Percentiles rank a stretch among this genome's conserved stretches.
These are phyloP conservation scores for Lutjanus campechanus DNA, from an alignment of 2,797 vertebrate species.

Conservation along the genomic window DNA sequence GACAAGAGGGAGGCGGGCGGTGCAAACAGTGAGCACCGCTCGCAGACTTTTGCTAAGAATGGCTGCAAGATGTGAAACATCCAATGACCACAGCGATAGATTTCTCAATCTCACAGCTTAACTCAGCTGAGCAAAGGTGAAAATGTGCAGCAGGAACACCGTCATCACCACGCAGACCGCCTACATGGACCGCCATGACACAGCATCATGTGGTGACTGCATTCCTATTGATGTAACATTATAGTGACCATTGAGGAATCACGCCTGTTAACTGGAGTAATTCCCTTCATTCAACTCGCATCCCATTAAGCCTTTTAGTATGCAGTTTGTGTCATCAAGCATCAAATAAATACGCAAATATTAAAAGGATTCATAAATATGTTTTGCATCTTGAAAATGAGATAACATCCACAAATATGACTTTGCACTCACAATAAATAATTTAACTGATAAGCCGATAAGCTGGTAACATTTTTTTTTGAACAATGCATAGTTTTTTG, in stretches of 20 bases:
- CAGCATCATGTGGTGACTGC: slow-evolving; percentile 52
- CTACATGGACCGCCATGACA: slow-evolving; percentile 33
- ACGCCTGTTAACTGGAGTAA: slow-evolving; percentile 40
- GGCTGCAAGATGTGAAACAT: slow-evolving; percentile 85
- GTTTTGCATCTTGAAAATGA: slow-evolving; percentile 6
- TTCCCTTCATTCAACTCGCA: slow-evolving; percentile 62
- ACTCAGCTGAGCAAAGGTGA: slow-evolving; percentile 82
- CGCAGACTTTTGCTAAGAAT: slow-evolving; percentile 82
- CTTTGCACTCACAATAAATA: background rate
- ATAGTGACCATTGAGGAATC: slow-evolving; percentile 73
- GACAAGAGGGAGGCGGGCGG: slow-evolving; percentile 24
- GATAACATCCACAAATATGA: slow-evolving; percentile 13
- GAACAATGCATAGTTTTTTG: too few species aligned
- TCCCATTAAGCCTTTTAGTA: slow-evolving; percentile 24
- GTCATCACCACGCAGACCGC: slow-evolving; percentile 32
- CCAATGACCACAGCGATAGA: slow-evolving; percentile 84
- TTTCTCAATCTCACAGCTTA: slow-evolving; percentile 89
- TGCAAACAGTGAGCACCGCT: slow-evolving; percentile 35
- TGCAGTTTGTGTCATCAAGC: slow-evolving; percentile 15
- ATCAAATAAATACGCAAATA: background rate
- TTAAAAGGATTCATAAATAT: background rate
- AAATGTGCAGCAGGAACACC: slow-evolving; percentile 58
- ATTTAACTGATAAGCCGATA: background rate
- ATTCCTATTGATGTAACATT: slow-evolving; percentile 45
- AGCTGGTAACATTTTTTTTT: too few species aligned